Evolutionary conservation across 2,888 invertebrate genomes (phyloP).

Genomic region (Epirrita christyi): DNA sequence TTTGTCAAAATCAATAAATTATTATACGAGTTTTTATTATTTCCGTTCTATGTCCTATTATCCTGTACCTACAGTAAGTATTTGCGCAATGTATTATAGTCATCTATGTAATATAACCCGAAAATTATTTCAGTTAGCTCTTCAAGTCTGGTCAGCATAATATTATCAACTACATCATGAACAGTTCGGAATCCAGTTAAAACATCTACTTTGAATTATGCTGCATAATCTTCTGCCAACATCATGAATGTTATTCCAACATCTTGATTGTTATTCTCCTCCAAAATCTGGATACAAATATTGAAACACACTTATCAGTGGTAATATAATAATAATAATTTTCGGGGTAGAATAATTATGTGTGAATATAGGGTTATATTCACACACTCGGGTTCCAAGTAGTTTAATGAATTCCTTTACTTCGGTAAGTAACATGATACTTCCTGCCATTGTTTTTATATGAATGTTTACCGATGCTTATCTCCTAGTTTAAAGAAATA

Average conservation of each 20-base stretch:
- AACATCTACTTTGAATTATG: slow-evolving; percentile 82
- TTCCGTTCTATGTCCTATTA: slow-evolving; percentile 8
- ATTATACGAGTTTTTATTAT: slow-evolving; percentile 10
- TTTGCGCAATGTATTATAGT: too few species aligned
- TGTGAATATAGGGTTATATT: too few species aligned
- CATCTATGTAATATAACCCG: too few species aligned
- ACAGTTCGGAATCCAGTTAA: slow-evolving; percentile 84
- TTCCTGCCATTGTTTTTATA: neutral
- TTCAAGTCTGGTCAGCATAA: slow-evolving; percentile 87
- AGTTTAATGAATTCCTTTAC: neutral
- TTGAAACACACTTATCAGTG: slow-evolving; percentile 65
- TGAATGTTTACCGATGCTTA: neutral
- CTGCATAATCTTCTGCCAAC: slow-evolving; percentile 82
- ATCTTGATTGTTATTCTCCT: slow-evolving; percentile 57
- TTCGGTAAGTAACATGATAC: neutral
- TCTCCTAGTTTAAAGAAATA: neutral
- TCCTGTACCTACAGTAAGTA: too few species aligned
- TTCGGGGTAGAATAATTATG: too few species aligned
- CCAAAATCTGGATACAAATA: slow-evolving; percentile 78
- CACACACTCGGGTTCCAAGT: neutral
- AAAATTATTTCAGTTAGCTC: slow-evolving; percentile 44
- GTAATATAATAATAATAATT: too few species aligned
- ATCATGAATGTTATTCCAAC: too few species aligned
- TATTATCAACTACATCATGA: slow-evolving; percentile 87
- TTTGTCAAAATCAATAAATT: slow-evolving; percentile 27